These are phyloP conservation scores for Zelostemma sp. DNA, from an alignment of 1,140 invertebrate genomes.

Conservation along the genomic window DNA sequence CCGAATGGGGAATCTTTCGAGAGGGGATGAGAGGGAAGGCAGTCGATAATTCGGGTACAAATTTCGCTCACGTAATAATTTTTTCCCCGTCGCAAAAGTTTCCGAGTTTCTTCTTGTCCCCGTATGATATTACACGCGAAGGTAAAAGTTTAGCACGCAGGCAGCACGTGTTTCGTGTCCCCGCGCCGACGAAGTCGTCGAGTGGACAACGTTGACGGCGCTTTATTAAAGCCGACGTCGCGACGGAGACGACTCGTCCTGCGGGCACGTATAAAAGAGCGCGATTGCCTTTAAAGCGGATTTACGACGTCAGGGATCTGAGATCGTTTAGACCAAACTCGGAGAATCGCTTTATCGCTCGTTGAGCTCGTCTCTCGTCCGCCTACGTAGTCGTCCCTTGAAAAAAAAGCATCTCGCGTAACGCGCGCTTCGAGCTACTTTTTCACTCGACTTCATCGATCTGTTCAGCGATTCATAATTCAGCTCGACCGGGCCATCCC, in stretches of 20 bases:
- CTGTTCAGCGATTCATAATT: too few relatives aligned
- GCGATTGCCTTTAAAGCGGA: slow-evolving; percentile 20
- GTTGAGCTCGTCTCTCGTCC: slow-evolving; percentile 25
- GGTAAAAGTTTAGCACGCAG: slow-evolving; percentile 38
- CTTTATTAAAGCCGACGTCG: slow-evolving; percentile 47
- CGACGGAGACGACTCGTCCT: slow-evolving; percentile 19
- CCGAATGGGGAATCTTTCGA: too few relatives aligned
- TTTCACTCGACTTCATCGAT: too few relatives aligned
- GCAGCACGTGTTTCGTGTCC: slow-evolving; percentile 50
- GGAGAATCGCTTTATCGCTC: slow-evolving; percentile 43
- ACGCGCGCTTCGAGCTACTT: neutral
- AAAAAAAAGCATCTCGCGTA: slow-evolving; percentile 8
- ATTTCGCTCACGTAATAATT: too few relatives aligned
- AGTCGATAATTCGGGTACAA: too few relatives aligned
- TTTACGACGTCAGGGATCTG: slow-evolving; percentile 32
- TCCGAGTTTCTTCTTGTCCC: too few relatives aligned
- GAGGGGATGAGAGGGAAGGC: too few relatives aligned
- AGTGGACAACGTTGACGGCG: slow-evolving; percentile 4
- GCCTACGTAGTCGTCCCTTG: slow-evolving; percentile 12
- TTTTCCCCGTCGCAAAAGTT: too few relatives aligned
- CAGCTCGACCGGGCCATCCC: too few relatives aligned
- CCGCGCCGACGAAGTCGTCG: slow-evolving; percentile 20
- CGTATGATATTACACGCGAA: neutral
- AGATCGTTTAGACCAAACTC: slow-evolving; percentile 24
- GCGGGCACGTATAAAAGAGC: slow-evolving; percentile 16